These are phyloP conservation scores for Oikopleura vanhoeffeni DNA, from an alignment of 23 tunicate genomes.

Conservation along the genomic window DNA sequence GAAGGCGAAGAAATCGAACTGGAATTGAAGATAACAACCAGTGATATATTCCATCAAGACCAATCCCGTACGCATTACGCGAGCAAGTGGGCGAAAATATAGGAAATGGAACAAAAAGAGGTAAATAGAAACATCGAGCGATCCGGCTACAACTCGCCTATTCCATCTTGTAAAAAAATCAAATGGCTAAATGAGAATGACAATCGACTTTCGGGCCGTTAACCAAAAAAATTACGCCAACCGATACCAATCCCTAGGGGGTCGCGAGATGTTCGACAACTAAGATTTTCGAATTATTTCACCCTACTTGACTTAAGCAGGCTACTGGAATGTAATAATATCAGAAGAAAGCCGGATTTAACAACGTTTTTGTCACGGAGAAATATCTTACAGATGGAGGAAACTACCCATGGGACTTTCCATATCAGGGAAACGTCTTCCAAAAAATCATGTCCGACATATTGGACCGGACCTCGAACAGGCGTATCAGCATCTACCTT, in stretches of 20 bases:
- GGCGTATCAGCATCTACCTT: background rate
- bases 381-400: background rate
- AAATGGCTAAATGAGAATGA: background rate
- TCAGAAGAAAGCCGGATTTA: background rate
- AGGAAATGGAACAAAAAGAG: background rate
- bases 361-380: background rate
- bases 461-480: background rate
- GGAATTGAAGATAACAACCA: background rate
- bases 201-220: background rate
- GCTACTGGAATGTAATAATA: background rate
- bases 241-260: background rate
- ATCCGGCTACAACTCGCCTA: background rate
- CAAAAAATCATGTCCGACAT: background rate
- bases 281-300: background rate
- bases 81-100: background rate
- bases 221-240: background rate
- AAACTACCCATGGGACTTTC: background rate
- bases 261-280: background rate
- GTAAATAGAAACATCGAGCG: background rate
- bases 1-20: background rate
- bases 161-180: background rate
- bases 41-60: background rate
- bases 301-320: background rate
- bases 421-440: background rate
- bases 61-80: background rate